A percentile compares a stretch with the other conserved stretches of the same genome.
Conservation (phyloP, 2,888 invertebrate genomes). For the Cryptocephalus primarius region DNA sequence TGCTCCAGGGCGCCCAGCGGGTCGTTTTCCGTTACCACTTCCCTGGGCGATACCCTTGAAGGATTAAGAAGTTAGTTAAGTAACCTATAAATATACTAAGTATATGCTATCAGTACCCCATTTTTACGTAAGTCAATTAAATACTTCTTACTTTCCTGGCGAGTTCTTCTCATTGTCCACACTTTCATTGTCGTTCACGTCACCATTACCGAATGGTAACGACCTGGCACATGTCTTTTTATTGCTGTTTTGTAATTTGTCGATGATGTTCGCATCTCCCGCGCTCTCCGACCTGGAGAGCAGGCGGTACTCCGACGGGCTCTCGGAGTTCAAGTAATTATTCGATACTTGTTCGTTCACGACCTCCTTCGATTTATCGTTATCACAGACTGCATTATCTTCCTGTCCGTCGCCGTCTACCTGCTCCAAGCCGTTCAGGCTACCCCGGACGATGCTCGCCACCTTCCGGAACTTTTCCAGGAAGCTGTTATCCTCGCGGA, state of each 20-base stretch:
- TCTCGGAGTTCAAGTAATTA: slow-evolving; percentile 39
- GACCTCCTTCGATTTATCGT: slow-evolving; percentile 4
- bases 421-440: slow-evolving; percentile 24
- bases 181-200: slow-evolving; percentile 25
- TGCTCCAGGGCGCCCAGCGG: slow-evolving; percentile 68
- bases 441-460: slow-evolving; percentile 48
- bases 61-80: not conserved
- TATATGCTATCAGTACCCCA: too few relatives aligned
- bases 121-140: too few relatives aligned
- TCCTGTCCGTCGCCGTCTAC: slow-evolving; percentile 11
- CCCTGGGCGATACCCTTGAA: slow-evolving; percentile 58
- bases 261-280: slow-evolving; percentile 66
- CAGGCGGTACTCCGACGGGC: slow-evolving; percentile 47
- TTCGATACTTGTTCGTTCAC: slow-evolving; percentile 13
- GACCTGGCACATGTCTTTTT: slow-evolving; percentile 45
- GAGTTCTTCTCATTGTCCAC: slow-evolving; percentile 36
- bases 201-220: slow-evolving; percentile 45
- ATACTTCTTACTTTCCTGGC: slow-evolving; percentile 40
- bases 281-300: slow-evolving; percentile 62
- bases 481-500: slow-evolving; percentile 30
- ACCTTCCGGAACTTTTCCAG: slow-evolving; percentile 47
- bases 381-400: not conserved
- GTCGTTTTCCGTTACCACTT: slow-evolving; percentile 84
- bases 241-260: slow-evolving; percentile 48
- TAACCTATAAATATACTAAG: not conserved